Conservation (phyloP, 2,888 invertebrate genomes). For the Drosophila acutilabella region DNA sequence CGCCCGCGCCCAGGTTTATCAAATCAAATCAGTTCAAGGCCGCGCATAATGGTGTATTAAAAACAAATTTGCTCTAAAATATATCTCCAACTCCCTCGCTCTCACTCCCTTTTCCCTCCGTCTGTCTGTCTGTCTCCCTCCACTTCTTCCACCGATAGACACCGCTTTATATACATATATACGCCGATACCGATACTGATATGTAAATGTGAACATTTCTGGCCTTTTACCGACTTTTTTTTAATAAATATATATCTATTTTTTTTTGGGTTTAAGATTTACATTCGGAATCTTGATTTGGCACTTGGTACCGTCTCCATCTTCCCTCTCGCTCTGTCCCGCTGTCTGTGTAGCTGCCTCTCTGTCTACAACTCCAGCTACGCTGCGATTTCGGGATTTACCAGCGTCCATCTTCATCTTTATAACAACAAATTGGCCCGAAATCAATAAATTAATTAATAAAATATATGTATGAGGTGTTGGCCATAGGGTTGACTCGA, state of each 20-base stretch:
- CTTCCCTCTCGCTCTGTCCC: conserved; percentile 15
- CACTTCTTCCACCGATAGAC: not conserved
- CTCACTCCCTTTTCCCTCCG: not conserved
- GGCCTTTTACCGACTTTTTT: conserved; percentile 20
- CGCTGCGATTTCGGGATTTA: conserved; percentile 55
- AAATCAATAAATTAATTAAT: conserved; percentile 73
- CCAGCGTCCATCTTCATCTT: conserved; percentile 45
- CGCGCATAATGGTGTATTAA: conserved; percentile 45
- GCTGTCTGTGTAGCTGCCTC: conserved; percentile 27
- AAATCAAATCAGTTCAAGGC: conserved; percentile 76
- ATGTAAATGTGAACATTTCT: conserved; percentile 47
- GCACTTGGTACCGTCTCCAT: not conserved
- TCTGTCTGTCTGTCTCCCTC: not conserved
- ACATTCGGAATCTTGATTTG: conserved; percentile 42
- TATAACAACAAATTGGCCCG: conserved; percentile 64
- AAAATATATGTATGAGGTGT: conserved; percentile 29
- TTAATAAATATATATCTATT: conserved; percentile 12
- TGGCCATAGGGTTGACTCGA: not conserved
- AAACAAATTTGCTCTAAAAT: conserved; percentile 15
- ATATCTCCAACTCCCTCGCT: not conserved
- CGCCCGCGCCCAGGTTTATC: conserved; percentile 43
- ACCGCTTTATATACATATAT: conserved; percentile 15
- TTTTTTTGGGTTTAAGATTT: conserved; percentile 15
- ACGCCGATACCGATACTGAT: conserved; percentile 23
- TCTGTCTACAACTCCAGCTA: conserved; percentile 15